Base-by-base conservation (phyloP, 1,140 invertebrate genomes). In the Idris sp. region DNA sequence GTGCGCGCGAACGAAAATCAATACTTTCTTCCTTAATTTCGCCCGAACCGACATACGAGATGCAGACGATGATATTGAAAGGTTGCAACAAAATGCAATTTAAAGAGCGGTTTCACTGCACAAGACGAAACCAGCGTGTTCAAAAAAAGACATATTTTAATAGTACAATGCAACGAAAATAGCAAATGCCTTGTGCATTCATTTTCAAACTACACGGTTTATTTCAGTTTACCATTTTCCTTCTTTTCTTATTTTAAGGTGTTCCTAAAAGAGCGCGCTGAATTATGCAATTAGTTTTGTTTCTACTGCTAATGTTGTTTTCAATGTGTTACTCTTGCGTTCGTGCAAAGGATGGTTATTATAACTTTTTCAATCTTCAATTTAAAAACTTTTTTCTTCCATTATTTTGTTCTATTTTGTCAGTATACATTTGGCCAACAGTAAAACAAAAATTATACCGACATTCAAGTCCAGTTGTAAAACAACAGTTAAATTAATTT, bases 1-100 rank as follows among this genome's bases (percentile, higher is more conserved):
- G 65, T 28, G 51, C 43, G 65, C 65, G 65, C 65, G 71, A 77
- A 72, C 68, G 67, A 72, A 78, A 78, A 78, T 74, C 76, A 78
- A 78, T 74, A 72, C 72, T 75, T 72, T 72, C 56, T 72, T 62
- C 67, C 72, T 74, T 78, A 78, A 78, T 74, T 78, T 74, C 72
- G 65, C 62, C 36, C 73, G n/a, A 71, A 65, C 64, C 64, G 73
- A 62, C 53, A 38, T 41, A 44, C 30, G 56, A 26, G 51, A 54
- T 61, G 38, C 31, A 76, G 46, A 65, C 65, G 51, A 61, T 65
- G 61, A 71, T 76, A 76, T 71, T 76, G 73, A 71, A 71, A 54
- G 65, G 58, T 71, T 65, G 73, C 65, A 59, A 71, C 73, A 76
- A 76, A 76, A 76, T 67, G 59, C 53, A 71, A 71, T 76, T 76